phyloP scores from a whole-genome alignment of 1,140 invertebrate species.

The Artemia franciscana region DNA sequence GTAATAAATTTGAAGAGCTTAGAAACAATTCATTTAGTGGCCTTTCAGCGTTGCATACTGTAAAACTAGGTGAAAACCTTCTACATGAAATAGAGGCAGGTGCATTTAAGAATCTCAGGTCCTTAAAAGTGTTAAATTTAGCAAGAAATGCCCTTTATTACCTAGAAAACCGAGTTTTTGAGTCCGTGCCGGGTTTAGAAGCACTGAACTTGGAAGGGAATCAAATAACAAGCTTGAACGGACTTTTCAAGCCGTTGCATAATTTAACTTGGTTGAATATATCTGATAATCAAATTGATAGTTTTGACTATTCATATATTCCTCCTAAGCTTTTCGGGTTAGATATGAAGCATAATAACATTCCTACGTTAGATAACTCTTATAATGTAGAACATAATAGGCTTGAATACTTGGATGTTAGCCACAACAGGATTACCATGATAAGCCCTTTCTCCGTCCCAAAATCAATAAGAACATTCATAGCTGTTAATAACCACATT shows the following conservation, averaged over 20 bases:
- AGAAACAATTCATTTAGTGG: slow-evolving; percentile 55
- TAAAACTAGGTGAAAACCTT: slow-evolving; percentile 63
- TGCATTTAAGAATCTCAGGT: slow-evolving; percentile 53
- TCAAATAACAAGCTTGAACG: slow-evolving; percentile 54
- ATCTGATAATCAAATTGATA: slow-evolving; percentile 62
- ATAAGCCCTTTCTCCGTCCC: slow-evolving; percentile 59
- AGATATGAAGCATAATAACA: slow-evolving; percentile 66
- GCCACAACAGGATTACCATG: slow-evolving; percentile 56
- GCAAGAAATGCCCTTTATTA: slow-evolving; percentile 61
- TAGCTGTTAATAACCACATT: slow-evolving; percentile 62
- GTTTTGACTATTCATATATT: slow-evolving; percentile 75
- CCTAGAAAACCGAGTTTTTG: slow-evolving; percentile 58
- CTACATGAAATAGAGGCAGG: slow-evolving; percentile 58
- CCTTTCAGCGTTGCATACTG: slow-evolving; percentile 53
- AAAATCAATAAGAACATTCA: slow-evolving; percentile 57
- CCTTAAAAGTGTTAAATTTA: slow-evolving; percentile 62
- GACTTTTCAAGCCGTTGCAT: slow-evolving; percentile 57
- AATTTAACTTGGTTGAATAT: slow-evolving; percentile 77
- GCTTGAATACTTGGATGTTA: slow-evolving; percentile 62
- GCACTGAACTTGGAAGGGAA: slow-evolving; percentile 70
- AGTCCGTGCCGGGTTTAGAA: slow-evolving; percentile 54
- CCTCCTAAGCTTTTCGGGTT: slow-evolving; percentile 66
- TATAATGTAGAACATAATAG: slow-evolving; percentile 54
- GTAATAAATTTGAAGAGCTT: slow-evolving; percentile 61
- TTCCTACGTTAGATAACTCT: slow-evolving; percentile 64